phyloP scores from a whole-genome alignment of 2,888 invertebrate species.

The Philhelius pedissequus region DNA sequence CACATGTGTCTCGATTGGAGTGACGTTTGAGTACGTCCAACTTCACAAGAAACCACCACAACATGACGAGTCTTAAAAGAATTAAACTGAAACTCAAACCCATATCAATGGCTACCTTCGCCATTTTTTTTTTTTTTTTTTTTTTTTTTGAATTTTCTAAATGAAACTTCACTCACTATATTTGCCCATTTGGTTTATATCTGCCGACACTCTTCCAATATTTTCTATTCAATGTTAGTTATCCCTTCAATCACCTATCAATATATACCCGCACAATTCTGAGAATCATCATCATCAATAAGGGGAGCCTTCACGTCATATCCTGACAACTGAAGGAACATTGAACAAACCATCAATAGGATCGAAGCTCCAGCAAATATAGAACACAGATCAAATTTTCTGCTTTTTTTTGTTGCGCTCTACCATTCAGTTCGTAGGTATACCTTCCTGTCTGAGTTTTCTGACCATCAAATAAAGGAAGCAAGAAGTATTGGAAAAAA shows the following conservation, averaged over 20 bases:
- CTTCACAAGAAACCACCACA: not conserved
- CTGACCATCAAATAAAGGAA: conserved; percentile 18
- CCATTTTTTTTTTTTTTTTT: not conserved
- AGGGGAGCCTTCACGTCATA: conserved; percentile 27
- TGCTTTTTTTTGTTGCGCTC: not conserved
- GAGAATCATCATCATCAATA: conserved; percentile 3
- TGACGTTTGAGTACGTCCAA: not conserved
- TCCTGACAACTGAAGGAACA: conserved; percentile 46
- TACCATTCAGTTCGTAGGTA: not conserved
- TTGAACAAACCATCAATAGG: conserved; percentile 48
- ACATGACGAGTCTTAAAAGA: not conserved
- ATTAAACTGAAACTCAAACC: conserved; percentile 12
- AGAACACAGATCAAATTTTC: conserved; percentile 46
- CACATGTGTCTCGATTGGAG: not conserved
- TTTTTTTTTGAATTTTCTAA: not conserved
- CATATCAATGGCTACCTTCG: not conserved
- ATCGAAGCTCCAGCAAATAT: conserved; percentile 27
- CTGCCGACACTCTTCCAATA: conserved; percentile 16
- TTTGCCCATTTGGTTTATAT: conserved; percentile 2
- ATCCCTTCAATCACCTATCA: conserved; percentile 44
- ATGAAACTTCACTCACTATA: not conserved
- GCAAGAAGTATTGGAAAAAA: not conserved
- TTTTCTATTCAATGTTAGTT: conserved; percentile 26
- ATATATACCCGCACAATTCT: not conserved
- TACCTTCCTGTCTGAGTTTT: not conserved